Evolutionary conservation across 2,113 vertebrate species (phyloP).

Genomic region (Mus musculus): GRCm39 chr6:62165501-62166000

Average conservation of each 20-base stretch:
- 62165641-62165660: neutral
- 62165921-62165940: neutral
- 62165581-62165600: neutral
- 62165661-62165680: neutral
- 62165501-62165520: neutral
- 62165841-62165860: neutral
- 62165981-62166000: neutral
- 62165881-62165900: neutral
- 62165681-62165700: neutral
- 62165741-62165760: neutral
- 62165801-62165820: neutral
- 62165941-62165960: neutral
- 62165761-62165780: neutral
- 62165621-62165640: neutral
- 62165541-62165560: neutral
- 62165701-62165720: neutral
- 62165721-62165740: neutral
- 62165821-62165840: neutral
- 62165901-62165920: neutral
- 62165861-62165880: neutral
- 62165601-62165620: neutral
- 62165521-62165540: neutral
- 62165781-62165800: neutral
- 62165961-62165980: neutral
- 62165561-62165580: neutral